phyloP scores from a whole-genome alignment of 1,140 invertebrate species.

The Drosophila bifasciata region DNA sequence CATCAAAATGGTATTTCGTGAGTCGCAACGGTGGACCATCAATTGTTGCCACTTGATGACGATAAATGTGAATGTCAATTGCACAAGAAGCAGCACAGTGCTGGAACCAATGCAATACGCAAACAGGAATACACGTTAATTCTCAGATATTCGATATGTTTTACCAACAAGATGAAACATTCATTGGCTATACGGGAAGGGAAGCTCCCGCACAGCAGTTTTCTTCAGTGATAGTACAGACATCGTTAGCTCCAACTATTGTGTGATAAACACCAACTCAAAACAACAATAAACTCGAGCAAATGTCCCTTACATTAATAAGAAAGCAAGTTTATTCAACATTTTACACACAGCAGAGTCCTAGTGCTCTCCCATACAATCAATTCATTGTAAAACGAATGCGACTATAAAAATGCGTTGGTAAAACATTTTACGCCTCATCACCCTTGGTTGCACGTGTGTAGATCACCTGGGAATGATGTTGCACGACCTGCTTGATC shows the following conservation, averaged over 20 bases:
- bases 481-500: constrained; percentile 98
- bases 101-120: too few species aligned
- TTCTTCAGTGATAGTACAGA: too few species aligned
- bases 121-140: too few species aligned
- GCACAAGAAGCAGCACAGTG: too few species aligned
- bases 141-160: too few species aligned
- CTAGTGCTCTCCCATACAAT: constrained; percentile 64
- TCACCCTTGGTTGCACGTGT: constrained; percentile 98
- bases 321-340: constrained; percentile 79
- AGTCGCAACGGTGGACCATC: too few species aligned
- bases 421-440: constrained; percentile 85
- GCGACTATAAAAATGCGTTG: constrained; percentile 50
- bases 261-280: not conserved
- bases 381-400: constrained; percentile 59
- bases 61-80: too few species aligned
- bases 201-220: too few species aligned
- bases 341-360: constrained; percentile 69
- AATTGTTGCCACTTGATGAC: too few species aligned
- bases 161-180: too few species aligned
- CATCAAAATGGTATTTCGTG: too few species aligned
- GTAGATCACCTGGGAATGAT: constrained; percentile 98
- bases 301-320: constrained; percentile 68
- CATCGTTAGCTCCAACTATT: not conserved
- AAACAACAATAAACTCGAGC: constrained; percentile 34
- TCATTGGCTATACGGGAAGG: too few species aligned